Conservation (phyloP, 2,797 vertebrate species). For the Poliocrania exsul region DNA sequence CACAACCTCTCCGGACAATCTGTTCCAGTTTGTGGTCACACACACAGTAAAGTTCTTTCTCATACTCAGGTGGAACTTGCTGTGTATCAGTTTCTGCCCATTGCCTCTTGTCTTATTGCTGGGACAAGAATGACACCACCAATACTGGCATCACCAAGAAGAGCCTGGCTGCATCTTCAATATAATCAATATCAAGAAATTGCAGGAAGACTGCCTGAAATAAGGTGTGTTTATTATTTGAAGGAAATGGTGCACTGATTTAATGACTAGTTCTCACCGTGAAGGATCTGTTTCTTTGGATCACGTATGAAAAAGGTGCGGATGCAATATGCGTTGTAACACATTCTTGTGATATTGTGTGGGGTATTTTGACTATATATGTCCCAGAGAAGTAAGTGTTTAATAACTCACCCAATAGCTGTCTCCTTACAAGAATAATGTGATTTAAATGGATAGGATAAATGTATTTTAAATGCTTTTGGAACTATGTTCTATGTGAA, state of each 20-base stretch:
- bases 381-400: not conserved
- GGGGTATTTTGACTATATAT: not conserved
- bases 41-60: rapidly evolving
- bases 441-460: not conserved
- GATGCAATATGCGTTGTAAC: not conserved
- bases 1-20: not conserved
- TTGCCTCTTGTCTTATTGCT: not conserved
- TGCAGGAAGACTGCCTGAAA: not conserved
- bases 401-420: not conserved
- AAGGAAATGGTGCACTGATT: not conserved
- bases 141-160: rapidly evolving
- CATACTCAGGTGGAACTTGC: not conserved
- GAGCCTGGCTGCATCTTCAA: not conserved
- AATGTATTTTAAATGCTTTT: not conserved
- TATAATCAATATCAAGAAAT: not conserved
- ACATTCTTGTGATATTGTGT: not conserved
- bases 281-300: not conserved
- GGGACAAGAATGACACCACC: too few relatives aligned
- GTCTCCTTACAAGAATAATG: not conserved
- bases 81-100: not conserved
- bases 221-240: not conserved
- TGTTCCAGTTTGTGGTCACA: not conserved
- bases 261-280: not conserved
- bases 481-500: not conserved
- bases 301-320: rapidly evolving